Percentiles rank a stretch among this genome's conserved stretches.
Evolutionary conservation across 2,888 invertebrate genomes (phyloP).

Genomic region (Abrostola tripartita): DNA sequence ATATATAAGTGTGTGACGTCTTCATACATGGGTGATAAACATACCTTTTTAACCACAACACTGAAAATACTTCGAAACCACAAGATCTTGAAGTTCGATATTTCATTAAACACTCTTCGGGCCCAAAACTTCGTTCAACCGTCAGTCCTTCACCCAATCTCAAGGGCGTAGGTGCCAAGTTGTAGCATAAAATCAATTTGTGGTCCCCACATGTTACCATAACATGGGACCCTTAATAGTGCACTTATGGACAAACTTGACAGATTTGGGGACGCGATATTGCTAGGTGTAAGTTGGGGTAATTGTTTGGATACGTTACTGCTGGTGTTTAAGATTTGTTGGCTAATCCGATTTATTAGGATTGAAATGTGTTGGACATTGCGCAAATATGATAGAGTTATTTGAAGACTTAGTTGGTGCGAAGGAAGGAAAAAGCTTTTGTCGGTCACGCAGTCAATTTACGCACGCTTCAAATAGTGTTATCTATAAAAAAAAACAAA

Average conservation of each 20-base stretch:
- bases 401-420: too few species aligned
- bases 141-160: constrained; percentile 21
- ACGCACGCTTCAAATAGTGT: too few species aligned
- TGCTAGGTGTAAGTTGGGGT: constrained; percentile 36
- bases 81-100: constrained; percentile 3
- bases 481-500: too few species aligned
- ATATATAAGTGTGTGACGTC: too few species aligned
- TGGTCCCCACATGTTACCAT: constrained; percentile 47
- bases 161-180: constrained; percentile 39
- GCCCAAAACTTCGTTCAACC: constrained; percentile 23
- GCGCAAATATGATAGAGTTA: too few species aligned
- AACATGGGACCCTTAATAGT: constrained; percentile 35
- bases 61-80: not conserved
- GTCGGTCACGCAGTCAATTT: too few species aligned
- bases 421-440: too few species aligned
- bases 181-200: constrained; percentile 54
- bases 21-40: too few species aligned
- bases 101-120: constrained; percentile 9
- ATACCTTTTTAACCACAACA: not conserved
- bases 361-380: not conserved
- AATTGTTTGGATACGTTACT: constrained; percentile 41
- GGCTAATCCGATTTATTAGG: not conserved
- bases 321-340: constrained; percentile 4
- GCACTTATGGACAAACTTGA: constrained; percentile 48
- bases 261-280: constrained; percentile 40